Evolutionary conservation across 1,140 invertebrate genomes (phyloP), one percentile per base, ranked within the genome.

Genomic region (Zophobas morio): DNA sequence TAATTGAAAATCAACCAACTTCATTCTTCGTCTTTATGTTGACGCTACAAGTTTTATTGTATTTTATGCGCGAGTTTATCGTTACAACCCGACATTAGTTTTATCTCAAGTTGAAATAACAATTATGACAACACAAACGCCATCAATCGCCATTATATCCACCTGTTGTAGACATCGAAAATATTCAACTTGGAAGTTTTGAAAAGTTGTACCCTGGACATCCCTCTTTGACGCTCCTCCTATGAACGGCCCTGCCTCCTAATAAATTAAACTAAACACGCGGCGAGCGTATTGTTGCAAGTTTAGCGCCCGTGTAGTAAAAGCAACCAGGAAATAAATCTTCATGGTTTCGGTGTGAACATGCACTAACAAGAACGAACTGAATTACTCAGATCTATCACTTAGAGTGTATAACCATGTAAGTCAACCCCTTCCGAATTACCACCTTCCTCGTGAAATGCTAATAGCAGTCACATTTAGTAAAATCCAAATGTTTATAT

Each of bases 341-440:
- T 74, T 57, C n/a, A 74, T 56, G 53, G 72, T 74, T 57, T 42
- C 72, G 42, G 49, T 57, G 39, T 32, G 53, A 57, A 74, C 72
- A 47, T 46, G 51, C 72, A 60, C 39, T 37, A 57, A 74, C 53
- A 74, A 57, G 53, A 74, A 57, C 4, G n/a, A 56, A 57, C 53
- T 57, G 71, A 56, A 74, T 74, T 74, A 74, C 71, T 47, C 53
- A 74, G 37, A 74, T 74, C 72, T 74, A 74, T 74, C 72, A 74
- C 72, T 74, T 74, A 57, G 60, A 74, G 72, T 74, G 53, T 60
- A 74, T 74, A 74, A 74, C 71, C 71, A 32, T 66, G 60, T 66
- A 66, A 66, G 60, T 42, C 60, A 63, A 51, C 49, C 49, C 20
- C 57, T 63, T 36, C 4, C 36, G 54, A 46, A 8, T 46, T 46